Conservation (phyloP, 1,140 invertebrate species). For the Uloborus diversus region DNA sequence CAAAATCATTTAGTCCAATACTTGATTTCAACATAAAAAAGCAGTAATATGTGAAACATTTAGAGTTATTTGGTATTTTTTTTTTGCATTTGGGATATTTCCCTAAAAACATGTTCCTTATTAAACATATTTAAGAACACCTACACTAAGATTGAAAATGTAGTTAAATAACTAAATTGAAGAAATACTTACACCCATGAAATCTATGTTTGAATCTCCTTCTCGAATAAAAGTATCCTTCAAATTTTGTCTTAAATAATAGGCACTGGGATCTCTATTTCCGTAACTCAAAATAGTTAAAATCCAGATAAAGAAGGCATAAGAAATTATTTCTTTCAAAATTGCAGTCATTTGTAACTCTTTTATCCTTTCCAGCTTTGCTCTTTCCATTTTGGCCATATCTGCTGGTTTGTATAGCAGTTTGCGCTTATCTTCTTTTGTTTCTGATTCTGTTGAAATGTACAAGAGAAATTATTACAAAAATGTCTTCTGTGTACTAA, state of each 20-base stretch:
- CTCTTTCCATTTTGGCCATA: constrained; percentile 64
- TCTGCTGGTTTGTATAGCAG: constrained; percentile 62
- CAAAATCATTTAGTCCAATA: too few species aligned
- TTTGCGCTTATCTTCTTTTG: constrained; percentile 39
- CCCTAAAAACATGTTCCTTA: too few species aligned
- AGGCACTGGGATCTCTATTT: constrained; percentile 65
- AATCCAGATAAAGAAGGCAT: constrained; percentile 69
- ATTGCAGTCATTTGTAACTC: constrained; percentile 68
- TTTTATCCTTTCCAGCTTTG: constrained; percentile 65
- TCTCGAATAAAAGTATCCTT: constrained; percentile 65
- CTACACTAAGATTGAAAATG: too few species aligned
- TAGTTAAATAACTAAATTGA: too few species aligned
- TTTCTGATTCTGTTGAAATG: constrained; percentile 18
- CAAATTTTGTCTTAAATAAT: constrained; percentile 66
- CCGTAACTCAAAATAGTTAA: constrained; percentile 68
- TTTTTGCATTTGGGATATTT: too few species aligned
- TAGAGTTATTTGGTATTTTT: too few species aligned
- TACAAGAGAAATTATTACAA: too few species aligned
- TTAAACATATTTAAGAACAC: too few species aligned
- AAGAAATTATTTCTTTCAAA: constrained; percentile 68
- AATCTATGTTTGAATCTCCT: constrained; percentile 39
- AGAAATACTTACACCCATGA: constrained; percentile 55
- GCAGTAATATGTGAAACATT: too few species aligned
- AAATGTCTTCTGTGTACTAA: too few species aligned
- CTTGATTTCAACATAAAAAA: too few species aligned